Evolutionary conservation across 1,140 invertebrate genomes (phyloP).

Genomic region (Micrasema longulum): DNA sequence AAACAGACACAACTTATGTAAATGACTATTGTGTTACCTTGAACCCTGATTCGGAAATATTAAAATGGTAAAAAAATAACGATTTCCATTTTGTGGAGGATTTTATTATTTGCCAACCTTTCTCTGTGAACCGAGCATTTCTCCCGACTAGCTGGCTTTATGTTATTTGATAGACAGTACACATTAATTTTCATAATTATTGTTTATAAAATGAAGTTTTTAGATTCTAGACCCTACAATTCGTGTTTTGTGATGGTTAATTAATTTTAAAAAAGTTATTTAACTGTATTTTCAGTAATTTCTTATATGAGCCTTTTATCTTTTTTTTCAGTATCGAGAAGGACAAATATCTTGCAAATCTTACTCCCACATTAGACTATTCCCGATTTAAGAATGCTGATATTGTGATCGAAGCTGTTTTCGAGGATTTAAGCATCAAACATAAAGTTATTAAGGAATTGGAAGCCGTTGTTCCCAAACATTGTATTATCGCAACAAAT

Average conservation of each 20-base stretch:
- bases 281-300: neutral
- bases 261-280: neutral
- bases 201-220: too few species aligned
- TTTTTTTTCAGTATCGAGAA: constrained; percentile 75
- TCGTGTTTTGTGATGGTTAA: constrained; percentile 2
- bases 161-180: too few species aligned
- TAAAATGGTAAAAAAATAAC: too few species aligned
- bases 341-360: constrained; percentile 83
- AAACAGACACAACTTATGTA: too few species aligned
- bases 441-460: constrained; percentile 98
- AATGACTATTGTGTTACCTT: too few species aligned
- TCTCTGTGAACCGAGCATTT: too few species aligned
- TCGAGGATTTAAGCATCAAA: constrained; percentile 96
- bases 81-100: too few species aligned
- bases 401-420: constrained; percentile 98
- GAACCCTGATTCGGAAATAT: too few species aligned
- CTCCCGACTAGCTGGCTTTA: too few species aligned
- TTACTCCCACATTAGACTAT: constrained; percentile 87
- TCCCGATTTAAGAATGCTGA: constrained; percentile 89
- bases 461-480: constrained; percentile 85
- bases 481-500: constrained; percentile 97
- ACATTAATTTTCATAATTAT: too few species aligned
- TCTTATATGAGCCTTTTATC: constrained; percentile 10
- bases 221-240: too few species aligned
- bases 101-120: too few species aligned